Evolutionary conservation across 2,888 invertebrate genomes (phyloP), one percentile per base, ranked within the genome.

Genomic region (Apamea anceps): DNA sequence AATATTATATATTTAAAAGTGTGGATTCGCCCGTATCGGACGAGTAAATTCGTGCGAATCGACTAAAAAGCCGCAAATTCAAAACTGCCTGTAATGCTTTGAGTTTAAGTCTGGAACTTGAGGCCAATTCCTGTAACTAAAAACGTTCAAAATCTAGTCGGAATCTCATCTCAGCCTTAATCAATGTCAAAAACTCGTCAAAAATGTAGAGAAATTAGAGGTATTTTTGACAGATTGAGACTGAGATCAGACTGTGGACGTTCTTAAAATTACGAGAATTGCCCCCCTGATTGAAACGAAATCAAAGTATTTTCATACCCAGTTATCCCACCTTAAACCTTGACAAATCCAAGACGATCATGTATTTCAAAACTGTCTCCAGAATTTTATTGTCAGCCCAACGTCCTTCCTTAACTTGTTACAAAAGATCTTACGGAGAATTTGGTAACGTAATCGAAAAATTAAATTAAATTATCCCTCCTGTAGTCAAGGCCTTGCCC

Each of bases 391-490:
- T n/a, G n/a, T 28, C 54, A 82, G 15, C 60, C 13, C n/a, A 25
- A 60, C 25, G 63, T 45, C 67, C 28, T 48, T 28, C 32, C n/a
- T 37, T 60, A 77, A 66, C 77, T 77, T 45, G 77, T 82, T 83
- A 82, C 51, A 60, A 51, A 57, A 70, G 77, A 77, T 70, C 84
- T 82, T 48, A 66, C 37, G 37, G 60, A 54, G 32, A 86, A 86
- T 86, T 84, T 86, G 77, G 37, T 57, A 66, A 73, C 72, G 87
- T 82, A 86, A 84, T 84, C 72, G 83, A 82, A 86, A 79, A 86
- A 86, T 84, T 82, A 72, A 86, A 84, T 83, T 75, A 82, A 76
- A 86, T 84, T 86, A 77, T 87, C 71, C 73, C n/a, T 63, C n/a
- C 57, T 42, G 66, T 65, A 72, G 63, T 72, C 63, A 67, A 77